These are phyloP conservation scores for Cyclophora albipunctata DNA, from an alignment of 2,888 invertebrate genomes.

Conservation along the genomic window DNA sequence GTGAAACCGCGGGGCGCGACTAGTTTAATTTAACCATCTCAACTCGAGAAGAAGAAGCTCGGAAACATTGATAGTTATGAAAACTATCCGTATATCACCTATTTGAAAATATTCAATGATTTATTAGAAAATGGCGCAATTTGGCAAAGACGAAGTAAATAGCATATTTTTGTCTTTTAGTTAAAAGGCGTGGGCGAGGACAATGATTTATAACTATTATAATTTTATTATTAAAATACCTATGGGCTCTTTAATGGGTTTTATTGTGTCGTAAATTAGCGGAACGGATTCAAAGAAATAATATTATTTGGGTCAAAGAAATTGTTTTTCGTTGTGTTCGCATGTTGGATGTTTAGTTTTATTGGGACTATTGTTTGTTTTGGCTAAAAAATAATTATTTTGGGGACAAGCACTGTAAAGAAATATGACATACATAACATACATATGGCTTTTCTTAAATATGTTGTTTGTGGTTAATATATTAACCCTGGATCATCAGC, in stretches of 20 bases:
- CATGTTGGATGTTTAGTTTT: too few species aligned
- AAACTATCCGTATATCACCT: slow-evolving; percentile 26
- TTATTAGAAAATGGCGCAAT: slow-evolving; percentile 47
- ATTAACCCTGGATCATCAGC: too few species aligned
- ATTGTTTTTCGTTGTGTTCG: neutral
- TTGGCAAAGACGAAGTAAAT: slow-evolving; percentile 43
- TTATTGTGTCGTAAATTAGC: slow-evolving; percentile 20
- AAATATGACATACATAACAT: too few species aligned
- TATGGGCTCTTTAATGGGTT: slow-evolving; percentile 23
- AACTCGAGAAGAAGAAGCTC: too few species aligned
- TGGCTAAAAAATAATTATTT: too few species aligned
- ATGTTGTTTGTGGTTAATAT: too few species aligned
- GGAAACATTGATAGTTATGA: neutral
- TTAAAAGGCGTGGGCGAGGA: slow-evolving; percentile 31
- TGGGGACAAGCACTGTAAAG: too few species aligned
- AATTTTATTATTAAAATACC: slow-evolving; percentile 29
- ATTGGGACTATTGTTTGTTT: too few species aligned
- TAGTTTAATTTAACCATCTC: too few species aligned
- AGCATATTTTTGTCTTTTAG: slow-evolving; percentile 49
- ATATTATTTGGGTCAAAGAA: slow-evolving; percentile 1
- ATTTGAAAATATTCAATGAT: slow-evolving; percentile 38
- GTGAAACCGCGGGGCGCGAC: too few species aligned
- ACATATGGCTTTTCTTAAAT: too few species aligned
- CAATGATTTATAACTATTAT: slow-evolving; percentile 41
- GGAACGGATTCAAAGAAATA: slow-evolving; percentile 11